Base-by-base conservation (phyloP, 2,888 invertebrate genomes). In the Atethmia centrago region DNA sequence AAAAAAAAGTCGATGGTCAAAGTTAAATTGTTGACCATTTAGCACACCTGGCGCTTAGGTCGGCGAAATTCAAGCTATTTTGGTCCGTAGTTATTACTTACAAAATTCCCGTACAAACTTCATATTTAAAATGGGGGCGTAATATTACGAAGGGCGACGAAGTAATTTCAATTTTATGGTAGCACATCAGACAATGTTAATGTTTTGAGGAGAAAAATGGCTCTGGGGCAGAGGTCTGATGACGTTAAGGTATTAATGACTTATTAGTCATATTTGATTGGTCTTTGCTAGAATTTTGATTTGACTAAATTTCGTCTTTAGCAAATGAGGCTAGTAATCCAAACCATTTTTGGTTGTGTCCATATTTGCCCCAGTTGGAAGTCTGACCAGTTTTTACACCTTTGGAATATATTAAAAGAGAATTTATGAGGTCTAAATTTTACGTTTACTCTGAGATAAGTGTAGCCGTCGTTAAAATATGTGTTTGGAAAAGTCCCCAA, bases 21-120 rank as follows among this genome's bases (percentile, higher is more conserved):
- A 80, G 62, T 74, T 70, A 68, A 74, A 68, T 68, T 72, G 68
- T 69, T 56, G 40, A 72, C 67, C 62, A 59, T 83, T 70, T 16
- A 68, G 31, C 42, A 66, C 80, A 83, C 76, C 71, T 80, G 82
- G 63, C 28, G 31, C 36, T 25, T 65, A 64, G 51, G 28, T 71
- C 64, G 40, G 56, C 21, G 47, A 69, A 73, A 66, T 62, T 56
- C 25, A 12, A 58, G 59, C 66, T 71, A 63, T 77, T 79, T 71
- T 56, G 71, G 71, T 72, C 42, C 36, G 8, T 42, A 71, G 19
- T 68, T 68, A 71, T 68, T 68, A 42, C 45, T 55, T 40, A 58
- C 51, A 21, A 59, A 49, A 71, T 77, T 61, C 49, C 61, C 64
- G 9, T 51, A 77, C 14, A 63, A 58, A 68, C 40, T 74, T 74